phyloP scores from a whole-genome alignment of 2,113 vertebrate genomes.

The Melanerpes aurifrons region DNA sequence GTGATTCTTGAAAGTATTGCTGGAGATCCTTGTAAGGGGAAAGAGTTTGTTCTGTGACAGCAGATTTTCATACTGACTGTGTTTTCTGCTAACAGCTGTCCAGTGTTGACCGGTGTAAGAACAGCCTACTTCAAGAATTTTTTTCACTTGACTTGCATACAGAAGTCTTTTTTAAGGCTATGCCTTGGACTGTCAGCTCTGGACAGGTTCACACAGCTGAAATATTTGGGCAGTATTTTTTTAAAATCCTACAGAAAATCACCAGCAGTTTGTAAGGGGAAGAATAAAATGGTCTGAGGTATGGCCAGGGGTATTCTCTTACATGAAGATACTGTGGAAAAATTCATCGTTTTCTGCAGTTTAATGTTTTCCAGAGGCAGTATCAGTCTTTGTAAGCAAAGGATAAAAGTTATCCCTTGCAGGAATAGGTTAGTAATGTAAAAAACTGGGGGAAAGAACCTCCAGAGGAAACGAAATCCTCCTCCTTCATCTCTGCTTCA shows the following conservation, averaged over 20 bases:
- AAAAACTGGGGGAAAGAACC: background rate
- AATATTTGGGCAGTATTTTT: background rate
- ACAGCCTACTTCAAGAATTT: constrained; percentile 16
- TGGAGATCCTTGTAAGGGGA: constrained; percentile 3
- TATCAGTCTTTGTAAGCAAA: background rate
- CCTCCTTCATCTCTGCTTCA: background rate
- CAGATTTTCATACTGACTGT: constrained; percentile 33
- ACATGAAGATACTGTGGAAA: background rate
- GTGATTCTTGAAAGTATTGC: constrained; percentile 20
- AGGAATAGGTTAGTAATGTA: background rate
- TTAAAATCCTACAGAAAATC: background rate
- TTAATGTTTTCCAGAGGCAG: background rate
- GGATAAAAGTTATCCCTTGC: background rate
- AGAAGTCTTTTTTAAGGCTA: constrained; percentile 11
- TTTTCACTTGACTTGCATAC: constrained; percentile 19
- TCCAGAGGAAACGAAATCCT: background rate
- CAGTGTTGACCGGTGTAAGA: constrained; percentile 27
- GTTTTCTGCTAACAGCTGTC: constrained; percentile 57
- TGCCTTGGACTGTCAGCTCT: background rate
- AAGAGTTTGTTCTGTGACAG: constrained; percentile 16
- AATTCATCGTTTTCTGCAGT: background rate
- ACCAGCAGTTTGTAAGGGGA: background rate
- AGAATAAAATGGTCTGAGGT: background rate
- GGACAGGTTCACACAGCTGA: background rate
- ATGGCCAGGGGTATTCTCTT: background rate